Evolutionary conservation across 64 coral and sea anemone species (phyloP).

Genomic region (Actinia equina): DNA sequence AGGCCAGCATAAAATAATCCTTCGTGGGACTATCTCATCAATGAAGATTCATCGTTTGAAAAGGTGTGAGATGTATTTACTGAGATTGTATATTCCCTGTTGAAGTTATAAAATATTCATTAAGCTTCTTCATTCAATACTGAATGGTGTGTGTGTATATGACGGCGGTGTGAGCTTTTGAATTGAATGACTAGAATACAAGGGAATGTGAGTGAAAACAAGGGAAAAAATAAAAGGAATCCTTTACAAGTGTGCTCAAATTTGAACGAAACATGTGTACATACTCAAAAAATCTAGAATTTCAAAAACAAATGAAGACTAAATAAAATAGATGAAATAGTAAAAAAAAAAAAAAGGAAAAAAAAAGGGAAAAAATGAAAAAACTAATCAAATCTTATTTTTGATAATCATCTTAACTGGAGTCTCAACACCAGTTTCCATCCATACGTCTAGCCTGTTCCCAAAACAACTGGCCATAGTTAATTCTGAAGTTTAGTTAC

Average conservation of each 20-base stretch:
- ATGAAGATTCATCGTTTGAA: neutral
- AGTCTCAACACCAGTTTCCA: neutral
- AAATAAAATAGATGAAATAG: neutral
- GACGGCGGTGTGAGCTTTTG: neutral
- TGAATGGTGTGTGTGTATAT: neutral
- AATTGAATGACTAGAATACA: neutral
- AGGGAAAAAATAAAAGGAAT: neutral
- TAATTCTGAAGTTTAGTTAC: constrained; percentile 22
- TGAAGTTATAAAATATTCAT: constrained; percentile 18
- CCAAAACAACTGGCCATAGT: constrained; percentile 14
- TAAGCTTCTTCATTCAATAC: neutral
- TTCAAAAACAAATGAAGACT: neutral
- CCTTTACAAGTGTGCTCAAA: neutral
- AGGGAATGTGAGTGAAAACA: neutral
- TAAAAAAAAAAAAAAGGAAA: neutral
- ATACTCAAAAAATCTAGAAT: neutral
- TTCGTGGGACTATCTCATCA: neutral
- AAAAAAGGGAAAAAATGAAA: neutral
- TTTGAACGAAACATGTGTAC: constrained; percentile 7
- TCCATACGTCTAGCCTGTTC: neutral
- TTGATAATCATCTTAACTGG: neutral
- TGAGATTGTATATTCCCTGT: neutral
- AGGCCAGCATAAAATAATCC: neutral
- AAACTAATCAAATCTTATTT: neutral
- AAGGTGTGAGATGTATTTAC: constrained; percentile 18